Percentiles rank a stretch among this genome's conserved stretches.
Evolutionary conservation across 2,113 vertebrate genomes (phyloP).

Genomic region (Ancistrus triradiatus): DNA sequence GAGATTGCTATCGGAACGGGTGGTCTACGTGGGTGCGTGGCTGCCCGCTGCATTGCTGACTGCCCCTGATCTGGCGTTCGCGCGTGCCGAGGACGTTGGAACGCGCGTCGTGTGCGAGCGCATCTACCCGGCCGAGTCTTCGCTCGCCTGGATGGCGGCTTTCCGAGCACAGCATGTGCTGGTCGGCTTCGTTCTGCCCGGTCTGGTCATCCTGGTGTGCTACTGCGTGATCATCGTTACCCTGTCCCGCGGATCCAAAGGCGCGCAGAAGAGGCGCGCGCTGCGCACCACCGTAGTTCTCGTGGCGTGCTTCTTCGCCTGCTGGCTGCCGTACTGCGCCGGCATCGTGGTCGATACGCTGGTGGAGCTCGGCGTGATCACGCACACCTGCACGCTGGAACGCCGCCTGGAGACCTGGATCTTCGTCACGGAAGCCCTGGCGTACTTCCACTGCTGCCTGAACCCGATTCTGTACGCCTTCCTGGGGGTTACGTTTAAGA

Average conservation of each 20-base stretch:
- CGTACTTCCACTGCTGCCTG: constrained; percentile 94
- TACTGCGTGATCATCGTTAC: constrained; percentile 94
- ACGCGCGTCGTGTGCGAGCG: constrained; percentile 77
- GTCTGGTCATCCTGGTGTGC: constrained; percentile 87
- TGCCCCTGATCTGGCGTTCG: constrained; percentile 88
- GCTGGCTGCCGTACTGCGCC: constrained; percentile 91
- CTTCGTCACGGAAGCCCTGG: constrained; percentile 86
- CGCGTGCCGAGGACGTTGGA: constrained; percentile 60
- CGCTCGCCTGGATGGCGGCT: constrained; percentile 73
- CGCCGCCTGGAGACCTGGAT: constrained; percentile 79
- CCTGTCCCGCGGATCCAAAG: constrained; percentile 86
- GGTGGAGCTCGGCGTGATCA: constrained; percentile 78
- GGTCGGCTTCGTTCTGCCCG: constrained; percentile 89
- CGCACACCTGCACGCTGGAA: constrained; percentile 77
- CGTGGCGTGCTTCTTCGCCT: constrained; percentile 91
- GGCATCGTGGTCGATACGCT: constrained; percentile 87
- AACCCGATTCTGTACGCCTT: constrained; percentile 97
- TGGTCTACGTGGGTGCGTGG: constrained; percentile 86
- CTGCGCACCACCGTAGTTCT: constrained; percentile 91
- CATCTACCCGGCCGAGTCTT: constrained; percentile 72
- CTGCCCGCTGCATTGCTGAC: constrained; percentile 83
- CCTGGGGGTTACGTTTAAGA: constrained; percentile 95
- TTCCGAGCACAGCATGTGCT: constrained; percentile 91
- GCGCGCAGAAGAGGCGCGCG: constrained; percentile 90
- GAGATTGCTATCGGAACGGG: constrained; percentile 83